Base-by-base conservation (phyloP, 2,888 invertebrate species). In the Gasteruption jaculator region DNA sequence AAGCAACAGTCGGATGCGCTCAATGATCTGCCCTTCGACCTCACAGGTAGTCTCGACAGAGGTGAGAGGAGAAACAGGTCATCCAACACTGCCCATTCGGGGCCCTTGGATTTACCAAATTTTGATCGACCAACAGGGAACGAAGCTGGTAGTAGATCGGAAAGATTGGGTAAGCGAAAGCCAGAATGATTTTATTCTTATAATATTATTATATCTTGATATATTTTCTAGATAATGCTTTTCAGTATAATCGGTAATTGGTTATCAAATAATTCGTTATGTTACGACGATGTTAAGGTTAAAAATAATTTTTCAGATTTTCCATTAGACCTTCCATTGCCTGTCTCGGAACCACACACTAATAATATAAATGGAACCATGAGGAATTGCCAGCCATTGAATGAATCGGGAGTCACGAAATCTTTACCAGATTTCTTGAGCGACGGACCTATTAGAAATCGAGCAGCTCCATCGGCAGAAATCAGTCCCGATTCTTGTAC, bases 341-440 rank as follows among this genome's bases (percentile, higher is more conserved):
- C 58, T 14, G 46, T 50, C 16, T 24, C 45, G 5, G 61, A 67
- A 31, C 46, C 54, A 5, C 50, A 55, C 41, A 30, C 50, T 19
- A 49, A 41, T 12, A 27, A 43, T 24, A n/a, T n/a, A n/a, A 49
- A 49, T 42, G 45, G 47, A 20, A 34, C 29, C 14, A 39, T 41
- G 11, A 49, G 59, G 22, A 52, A 54, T 33, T 46, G 56, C 30
- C 45, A 57, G 16, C 50, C 55, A 5, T 49, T 30, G 18, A 52
- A 49, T n/a, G 63, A 73, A 62, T 62, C 72, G 16, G 73, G 70
- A 27, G 72, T 74, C 24, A 74, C 76, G 34, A 77, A 80, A 64
- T 76, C 78, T 51, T 68, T 85, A 47, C 85, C 85, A 2, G 85
- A 85, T 57, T 85, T 85, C 62, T 73, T 85, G 20, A 82, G 82